These are phyloP conservation scores for Anoplolepis gracilipes DNA, from an alignment of 1,140 invertebrate genomes.

Conservation along the genomic window DNA sequence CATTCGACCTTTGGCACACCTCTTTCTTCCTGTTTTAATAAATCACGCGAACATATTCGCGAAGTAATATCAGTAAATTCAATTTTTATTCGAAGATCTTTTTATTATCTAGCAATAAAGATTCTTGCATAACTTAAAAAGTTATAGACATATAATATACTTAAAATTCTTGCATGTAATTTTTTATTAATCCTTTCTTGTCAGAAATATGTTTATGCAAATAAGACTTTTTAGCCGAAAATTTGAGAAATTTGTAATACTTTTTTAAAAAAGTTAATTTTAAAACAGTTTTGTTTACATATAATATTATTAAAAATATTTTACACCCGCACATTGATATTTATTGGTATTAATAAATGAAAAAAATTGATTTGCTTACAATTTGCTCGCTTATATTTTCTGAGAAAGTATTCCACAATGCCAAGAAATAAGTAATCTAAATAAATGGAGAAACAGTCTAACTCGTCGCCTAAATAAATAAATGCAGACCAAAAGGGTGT, in stretches of 20 bases:
- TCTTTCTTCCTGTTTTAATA: conserved; percentile 19
- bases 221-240: not conserved
- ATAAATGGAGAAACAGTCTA: conserved; percentile 40
- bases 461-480: conserved; percentile 50
- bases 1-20: conserved; percentile 46
- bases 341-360: conserved; percentile 1
- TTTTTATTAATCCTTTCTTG: not conserved
- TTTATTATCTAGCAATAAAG: not conserved
- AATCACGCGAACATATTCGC: conserved; percentile 5
- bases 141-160: too few species aligned
- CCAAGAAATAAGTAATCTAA: not conserved
- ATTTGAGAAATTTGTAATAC: not conserved
- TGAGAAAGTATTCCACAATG: conserved; percentile 3
- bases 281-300: not conserved
- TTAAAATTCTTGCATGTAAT: too few species aligned
- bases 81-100: conserved; percentile 2
- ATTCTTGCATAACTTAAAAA: too few species aligned
- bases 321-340: not conserved
- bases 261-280: not conserved
- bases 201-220: not conserved
- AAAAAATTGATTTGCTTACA: conserved; percentile 28
- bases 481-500: conserved; percentile 66
- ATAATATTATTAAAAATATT: not conserved
- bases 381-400: not conserved
- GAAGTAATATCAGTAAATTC: conserved; percentile 23